Percentiles rank a stretch among this genome's conserved stretches.
Evolutionary conservation across 1,140 invertebrate genomes (phyloP).

Genomic region (Penaeus japonicus): DNA sequence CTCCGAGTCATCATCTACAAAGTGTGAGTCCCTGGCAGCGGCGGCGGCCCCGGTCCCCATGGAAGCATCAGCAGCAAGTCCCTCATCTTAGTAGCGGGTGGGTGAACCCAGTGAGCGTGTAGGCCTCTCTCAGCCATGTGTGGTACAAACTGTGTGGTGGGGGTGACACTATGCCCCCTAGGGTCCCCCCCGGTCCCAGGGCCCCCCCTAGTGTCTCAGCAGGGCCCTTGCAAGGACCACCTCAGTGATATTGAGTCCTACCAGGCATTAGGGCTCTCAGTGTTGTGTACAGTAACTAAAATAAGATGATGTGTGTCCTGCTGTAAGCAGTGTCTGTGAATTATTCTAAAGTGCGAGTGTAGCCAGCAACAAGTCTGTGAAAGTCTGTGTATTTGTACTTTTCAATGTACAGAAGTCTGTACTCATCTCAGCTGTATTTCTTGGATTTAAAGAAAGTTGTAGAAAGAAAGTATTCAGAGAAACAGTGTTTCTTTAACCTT

Average conservation of each 20-base stretch:
- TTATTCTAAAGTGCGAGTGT: slow-evolving; percentile 56
- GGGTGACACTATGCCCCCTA: slow-evolving; percentile 41
- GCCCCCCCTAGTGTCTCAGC: slow-evolving; percentile 49
- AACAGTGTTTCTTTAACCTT: slow-evolving; percentile 50
- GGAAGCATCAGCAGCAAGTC: slow-evolving; percentile 40
- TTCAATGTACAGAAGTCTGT: slow-evolving; percentile 57
- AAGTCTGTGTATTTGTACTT: slow-evolving; percentile 57
- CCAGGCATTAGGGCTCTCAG: slow-evolving; percentile 54
- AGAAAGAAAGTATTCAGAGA: slow-evolving; percentile 57
- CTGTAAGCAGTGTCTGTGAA: slow-evolving; percentile 55
- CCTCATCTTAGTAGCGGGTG: slow-evolving; percentile 55
- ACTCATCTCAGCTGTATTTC: slow-evolving; percentile 56
- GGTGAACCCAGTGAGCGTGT: slow-evolving; percentile 28
- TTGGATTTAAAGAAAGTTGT: slow-evolving; percentile 57
- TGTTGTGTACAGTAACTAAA: slow-evolving; percentile 56
- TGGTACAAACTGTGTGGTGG: slow-evolving; percentile 55
- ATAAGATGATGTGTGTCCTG: slow-evolving; percentile 57
- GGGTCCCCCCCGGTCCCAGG: slow-evolving; percentile 49
- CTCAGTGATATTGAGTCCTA: slow-evolving; percentile 57
- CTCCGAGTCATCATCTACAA: slow-evolving; percentile 36
- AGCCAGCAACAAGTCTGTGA: slow-evolving; percentile 57
- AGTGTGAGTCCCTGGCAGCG: slow-evolving; percentile 29
- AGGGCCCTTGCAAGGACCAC: slow-evolving; percentile 52
- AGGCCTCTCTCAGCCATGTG: slow-evolving; percentile 43
- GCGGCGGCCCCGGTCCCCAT: slow-evolving; percentile 9